Evolutionary conservation across 1,140 invertebrate species (phyloP).

Genomic region (Orius laevigatus): DNA sequence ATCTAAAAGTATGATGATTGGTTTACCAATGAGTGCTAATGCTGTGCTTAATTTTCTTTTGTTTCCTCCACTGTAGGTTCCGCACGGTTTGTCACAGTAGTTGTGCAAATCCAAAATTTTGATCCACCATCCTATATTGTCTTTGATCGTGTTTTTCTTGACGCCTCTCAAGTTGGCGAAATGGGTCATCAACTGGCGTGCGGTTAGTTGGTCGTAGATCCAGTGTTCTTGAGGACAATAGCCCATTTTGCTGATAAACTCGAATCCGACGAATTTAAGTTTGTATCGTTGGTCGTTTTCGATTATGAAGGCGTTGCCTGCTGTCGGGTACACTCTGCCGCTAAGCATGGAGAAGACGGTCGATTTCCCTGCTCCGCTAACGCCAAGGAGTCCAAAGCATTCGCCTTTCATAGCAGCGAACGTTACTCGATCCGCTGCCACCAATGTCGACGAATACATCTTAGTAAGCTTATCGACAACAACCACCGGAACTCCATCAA

Average conservation of each 20-base stretch:
- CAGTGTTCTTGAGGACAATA: conserved; percentile 79
- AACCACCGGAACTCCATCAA: conserved; percentile 5
- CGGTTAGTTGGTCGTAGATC: conserved; percentile 62
- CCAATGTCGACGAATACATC: conserved; percentile 16
- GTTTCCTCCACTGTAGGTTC: conserved; percentile 64
- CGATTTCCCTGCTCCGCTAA: conserved; percentile 76
- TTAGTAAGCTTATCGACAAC: conserved; percentile 19
- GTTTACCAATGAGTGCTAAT: conserved; percentile 78
- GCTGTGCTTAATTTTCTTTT: conserved; percentile 89
- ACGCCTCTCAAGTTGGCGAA: conserved; percentile 61
- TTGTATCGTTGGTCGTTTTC: not conserved
- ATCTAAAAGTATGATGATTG: conserved; percentile 73
- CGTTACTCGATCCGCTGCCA: conserved; percentile 54
- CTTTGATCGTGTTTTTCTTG: conserved; percentile 30
- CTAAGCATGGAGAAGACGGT: conserved; percentile 82
- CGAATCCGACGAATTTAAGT: too few relatives aligned
- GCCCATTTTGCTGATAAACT: conserved; percentile 31
- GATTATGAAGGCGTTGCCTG: conserved; percentile 17
- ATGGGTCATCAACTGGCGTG: conserved; percentile 55
- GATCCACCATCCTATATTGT: conserved; percentile 35
- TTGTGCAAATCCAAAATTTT: conserved; percentile 16
- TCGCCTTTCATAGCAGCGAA: conserved; percentile 52
- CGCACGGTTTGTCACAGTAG: conserved; percentile 17
- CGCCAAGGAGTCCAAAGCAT: conserved; percentile 80
- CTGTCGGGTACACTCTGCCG: conserved; percentile 30